A percentile compares a stretch with the other conserved stretches of the same genome.
Evolutionary conservation across 2,797 vertebrate genomes (phyloP).

Genomic region (Tinamus major): DNA sequence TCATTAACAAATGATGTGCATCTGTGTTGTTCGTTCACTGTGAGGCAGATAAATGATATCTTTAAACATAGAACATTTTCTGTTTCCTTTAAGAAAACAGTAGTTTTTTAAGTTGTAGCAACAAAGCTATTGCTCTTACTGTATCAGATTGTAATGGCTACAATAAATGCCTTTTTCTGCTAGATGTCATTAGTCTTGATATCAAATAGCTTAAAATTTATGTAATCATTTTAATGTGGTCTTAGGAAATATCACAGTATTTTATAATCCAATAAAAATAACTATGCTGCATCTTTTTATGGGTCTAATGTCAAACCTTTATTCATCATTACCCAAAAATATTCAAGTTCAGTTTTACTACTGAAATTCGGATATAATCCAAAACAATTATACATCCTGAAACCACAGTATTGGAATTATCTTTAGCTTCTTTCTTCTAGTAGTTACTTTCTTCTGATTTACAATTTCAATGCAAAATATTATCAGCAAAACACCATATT

Average conservation of each 20-base stretch:
- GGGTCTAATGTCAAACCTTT: conserved; percentile 16
- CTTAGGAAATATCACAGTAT: conserved; percentile 33
- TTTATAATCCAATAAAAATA: conserved; percentile 57
- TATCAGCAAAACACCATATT: background rate
- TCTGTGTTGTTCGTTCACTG: background rate
- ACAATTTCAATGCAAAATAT: background rate
- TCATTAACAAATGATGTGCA: background rate
- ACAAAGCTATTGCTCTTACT: background rate
- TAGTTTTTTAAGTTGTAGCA: background rate
- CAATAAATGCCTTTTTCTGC: background rate
- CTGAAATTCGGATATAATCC: conserved; percentile 6
- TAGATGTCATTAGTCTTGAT: background rate
- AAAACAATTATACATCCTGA: conserved; percentile 24
- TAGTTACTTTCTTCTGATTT: background rate
- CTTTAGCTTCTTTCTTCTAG: background rate
- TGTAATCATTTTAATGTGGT: conserved; percentile 19
- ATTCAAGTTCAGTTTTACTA: conserved; percentile 38
- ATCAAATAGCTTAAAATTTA: conserved; percentile 25
- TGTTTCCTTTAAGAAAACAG: background rate
- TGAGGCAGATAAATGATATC: background rate
- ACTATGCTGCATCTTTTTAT: conserved; percentile 26
- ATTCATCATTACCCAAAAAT: conserved; percentile 41
- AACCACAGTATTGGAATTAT: background rate
- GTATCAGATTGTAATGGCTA: background rate
- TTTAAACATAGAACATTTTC: background rate